Percentiles rank a stretch among this genome's conserved stretches.
These are phyloP conservation scores for Sebastes itinus DNA, from an alignment of 2,797 vertebrate genomes.

Conservation along the genomic window DNA sequence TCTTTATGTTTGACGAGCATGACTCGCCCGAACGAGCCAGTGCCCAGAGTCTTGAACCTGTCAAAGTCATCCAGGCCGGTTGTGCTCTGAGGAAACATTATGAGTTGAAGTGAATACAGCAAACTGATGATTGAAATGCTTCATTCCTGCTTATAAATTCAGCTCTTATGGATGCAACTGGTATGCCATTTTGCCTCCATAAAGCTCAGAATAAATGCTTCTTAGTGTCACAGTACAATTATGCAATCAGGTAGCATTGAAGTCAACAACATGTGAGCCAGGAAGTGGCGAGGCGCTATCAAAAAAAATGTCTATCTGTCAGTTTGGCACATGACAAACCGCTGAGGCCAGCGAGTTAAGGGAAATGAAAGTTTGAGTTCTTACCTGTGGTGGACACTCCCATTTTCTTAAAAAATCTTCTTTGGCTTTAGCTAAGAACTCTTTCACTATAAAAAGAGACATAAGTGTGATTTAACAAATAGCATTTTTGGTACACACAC, in stretches of 20 bases:
- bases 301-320: not conserved
- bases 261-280: not conserved
- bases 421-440: constrained; percentile 99
- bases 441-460: constrained; percentile 89
- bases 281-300: constrained; percentile 3
- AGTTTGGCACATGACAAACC: not conserved
- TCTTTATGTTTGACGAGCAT: constrained; percentile 98
- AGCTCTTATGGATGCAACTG: not conserved
- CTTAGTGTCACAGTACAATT: constrained; percentile 3
- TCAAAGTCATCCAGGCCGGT: constrained; percentile 97
- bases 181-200: not conserved
- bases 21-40: constrained; percentile 97
- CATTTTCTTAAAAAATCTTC: constrained; percentile 99
- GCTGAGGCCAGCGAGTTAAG: not conserved
- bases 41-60: constrained; percentile 97
- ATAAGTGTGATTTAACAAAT: constrained; percentile 18
- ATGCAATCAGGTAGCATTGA: not conserved
- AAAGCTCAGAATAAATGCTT: not conserved
- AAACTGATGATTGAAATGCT: not conserved
- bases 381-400: constrained; percentile 97
- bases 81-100: constrained; percentile 86
- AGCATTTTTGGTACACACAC: constrained; percentile 3
- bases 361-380: not conserved
- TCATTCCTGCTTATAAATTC: not conserved
- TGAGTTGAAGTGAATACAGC: constrained; percentile 4